phyloP scores from a whole-genome alignment of 2,113 vertebrate species.

The Pundamilia nyererei region DNA sequence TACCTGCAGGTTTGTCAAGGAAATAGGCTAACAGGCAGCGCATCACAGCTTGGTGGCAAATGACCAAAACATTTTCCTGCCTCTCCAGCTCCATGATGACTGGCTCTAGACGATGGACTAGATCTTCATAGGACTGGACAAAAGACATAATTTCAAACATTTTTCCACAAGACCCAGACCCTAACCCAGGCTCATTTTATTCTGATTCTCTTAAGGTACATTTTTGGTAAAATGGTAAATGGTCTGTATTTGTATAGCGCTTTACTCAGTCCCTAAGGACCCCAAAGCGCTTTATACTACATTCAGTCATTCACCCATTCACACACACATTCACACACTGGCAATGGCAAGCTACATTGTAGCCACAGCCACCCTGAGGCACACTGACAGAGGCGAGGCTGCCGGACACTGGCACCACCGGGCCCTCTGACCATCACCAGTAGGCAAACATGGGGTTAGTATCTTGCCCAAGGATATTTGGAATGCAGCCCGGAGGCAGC shows the following conservation, averaged over 20 bases:
- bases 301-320: not conserved
- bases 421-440: not conserved
- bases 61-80: conserved; percentile 92
- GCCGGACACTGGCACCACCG: fast-evolving
- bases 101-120: conserved; percentile 90
- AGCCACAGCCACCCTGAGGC: fast-evolving
- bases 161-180: not conserved
- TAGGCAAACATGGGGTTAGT: not conserved
- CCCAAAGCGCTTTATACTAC: not conserved
- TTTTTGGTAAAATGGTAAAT: not conserved
- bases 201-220: not conserved
- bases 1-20: conserved; percentile 89
- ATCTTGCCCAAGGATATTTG: not conserved
- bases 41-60: conserved; percentile 96
- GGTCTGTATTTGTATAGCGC: fast-evolving
- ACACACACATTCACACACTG: not conserved
- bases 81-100: conserved; percentile 98
- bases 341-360: not conserved
- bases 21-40: conserved; percentile 93
- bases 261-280: not conserved
- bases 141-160: not conserved
- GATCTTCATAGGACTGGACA: conserved; percentile 88
- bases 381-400: not conserved
- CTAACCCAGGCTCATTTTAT: not conserved
- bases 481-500: fast-evolving